Evolutionary conservation across 1,140 invertebrate species (phyloP).

Genomic region (Euwallacea similis): DNA sequence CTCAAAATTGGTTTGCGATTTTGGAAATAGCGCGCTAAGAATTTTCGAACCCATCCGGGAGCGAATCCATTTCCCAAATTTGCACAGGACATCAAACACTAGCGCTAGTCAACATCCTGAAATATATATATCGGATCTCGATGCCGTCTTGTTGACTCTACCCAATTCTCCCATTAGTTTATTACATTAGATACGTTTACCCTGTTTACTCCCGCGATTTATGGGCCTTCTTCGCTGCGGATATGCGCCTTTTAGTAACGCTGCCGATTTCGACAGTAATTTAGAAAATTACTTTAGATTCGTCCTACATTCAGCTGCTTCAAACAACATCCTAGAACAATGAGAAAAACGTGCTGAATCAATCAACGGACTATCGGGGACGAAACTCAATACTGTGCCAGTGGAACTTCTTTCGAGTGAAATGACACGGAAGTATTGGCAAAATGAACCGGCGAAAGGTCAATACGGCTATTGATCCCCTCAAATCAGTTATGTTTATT

Average conservation of each 20-base stretch:
- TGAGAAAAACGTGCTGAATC: conserved; percentile 2
- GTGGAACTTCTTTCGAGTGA: conserved; percentile 9
- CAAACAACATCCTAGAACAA: background rate
- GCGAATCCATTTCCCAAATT: conserved; percentile 1
- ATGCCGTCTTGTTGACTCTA: conserved; percentile 29
- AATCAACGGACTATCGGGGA: conserved; percentile 7
- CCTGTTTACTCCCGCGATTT: conserved; percentile 18
- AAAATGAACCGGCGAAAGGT: conserved; percentile 15
- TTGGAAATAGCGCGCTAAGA: too few relatives aligned
- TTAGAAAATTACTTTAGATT: background rate
- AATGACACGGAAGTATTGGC: conserved; percentile 16
- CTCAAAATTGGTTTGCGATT: too few relatives aligned
- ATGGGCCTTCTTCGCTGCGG: conserved; percentile 6
- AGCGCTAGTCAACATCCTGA: conserved; percentile 28
- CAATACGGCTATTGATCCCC: conserved; percentile 11
- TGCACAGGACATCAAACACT: conserved; percentile 13
- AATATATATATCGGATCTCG: conserved; percentile 21
- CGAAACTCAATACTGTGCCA: background rate
- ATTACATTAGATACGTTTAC: conserved; percentile 29
- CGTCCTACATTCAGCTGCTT: background rate
- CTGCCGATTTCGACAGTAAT: background rate
- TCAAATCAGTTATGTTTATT: conserved; percentile 8
- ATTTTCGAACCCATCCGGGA: too few relatives aligned
- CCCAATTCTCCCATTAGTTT: conserved; percentile 32
- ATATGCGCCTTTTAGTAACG: background rate